Base-by-base conservation (phyloP, 1,140 invertebrate genomes). In the Ceratina australensis region DNA sequence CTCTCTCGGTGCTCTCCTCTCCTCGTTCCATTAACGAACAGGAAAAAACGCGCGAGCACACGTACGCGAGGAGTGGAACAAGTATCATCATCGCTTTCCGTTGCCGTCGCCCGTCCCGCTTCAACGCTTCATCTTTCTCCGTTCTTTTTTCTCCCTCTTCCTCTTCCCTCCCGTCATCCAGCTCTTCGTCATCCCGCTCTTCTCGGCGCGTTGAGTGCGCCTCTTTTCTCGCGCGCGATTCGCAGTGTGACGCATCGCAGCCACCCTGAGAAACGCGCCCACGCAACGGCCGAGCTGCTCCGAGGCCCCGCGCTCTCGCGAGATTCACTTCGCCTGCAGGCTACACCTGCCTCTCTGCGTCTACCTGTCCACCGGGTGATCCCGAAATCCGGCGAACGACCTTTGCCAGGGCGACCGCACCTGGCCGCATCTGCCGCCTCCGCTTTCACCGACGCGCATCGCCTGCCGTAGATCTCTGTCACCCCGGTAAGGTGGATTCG, bases 211-310 rank as follows among this genome's bases (percentile, higher is more conserved):
- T 71, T 61, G 77, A 75, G 50, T 15, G 74, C 64, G 42, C 68
- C 68, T 66, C 74, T 85, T 84, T 80, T 63, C 78, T 84, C 79
- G 81, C 83, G 81, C 81, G 84, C 80, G 77, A 88, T 88, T 82
- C 84, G 81, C 82, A 33, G 82, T 86, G 88, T 91, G 89, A 89
- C 88, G 89, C 86, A 90, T 90, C 88, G 82, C 82, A 90, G 81
- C 87, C 87, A 90, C 89, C 89, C 89, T 90, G 89, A 90, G 90
- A 91, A 91, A 89, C 80, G 85, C 90, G 89, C 90, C 90, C 87
- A 90, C 89, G 89, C 88, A 82, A 85, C 2, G 5, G 28, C 28
- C 28, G 28, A 33, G 28, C 78, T n/a, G n/a, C n/a, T 57, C 84
- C 64, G 81, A n/a, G n/a, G n/a, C n/a, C 28, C 5, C 28, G 2